A percentile compares a stretch with the other conserved stretches of the same genome.
Conservation (phyloP, 2,113 vertebrate species). For the Regulus satrapa region DNA sequence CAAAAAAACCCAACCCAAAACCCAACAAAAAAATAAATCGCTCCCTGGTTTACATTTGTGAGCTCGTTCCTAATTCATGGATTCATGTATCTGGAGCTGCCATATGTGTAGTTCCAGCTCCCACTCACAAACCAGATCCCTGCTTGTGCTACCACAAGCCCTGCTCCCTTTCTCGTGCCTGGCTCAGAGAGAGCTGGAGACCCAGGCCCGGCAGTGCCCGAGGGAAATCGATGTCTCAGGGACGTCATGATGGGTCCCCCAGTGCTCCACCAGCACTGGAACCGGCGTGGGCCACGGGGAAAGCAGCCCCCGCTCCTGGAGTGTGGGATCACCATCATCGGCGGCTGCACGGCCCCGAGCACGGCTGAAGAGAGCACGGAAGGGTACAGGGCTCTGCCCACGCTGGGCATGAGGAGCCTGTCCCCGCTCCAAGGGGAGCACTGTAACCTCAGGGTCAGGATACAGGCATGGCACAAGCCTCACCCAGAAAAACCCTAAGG, state of each 20-base stretch:
- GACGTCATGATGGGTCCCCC: fast-evolving
- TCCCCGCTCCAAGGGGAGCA: too few species aligned
- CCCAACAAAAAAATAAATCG: neutral
- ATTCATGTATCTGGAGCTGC: neutral
- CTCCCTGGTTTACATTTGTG: neutral
- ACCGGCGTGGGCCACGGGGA: fast-evolving
- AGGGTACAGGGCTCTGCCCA: neutral
- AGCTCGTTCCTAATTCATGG: neutral
- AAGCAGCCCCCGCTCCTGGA: fast-evolving
- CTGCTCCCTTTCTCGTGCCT: neutral
- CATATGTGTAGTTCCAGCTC: fast-evolving
- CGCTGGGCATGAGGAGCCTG: fast-evolving
- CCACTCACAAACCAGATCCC: neutral
- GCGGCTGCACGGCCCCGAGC: fast-evolving
- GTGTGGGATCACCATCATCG: fast-evolving
- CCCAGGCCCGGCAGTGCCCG: fast-evolving
- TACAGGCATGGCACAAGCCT: too few species aligned
- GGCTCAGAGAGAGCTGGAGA: neutral
- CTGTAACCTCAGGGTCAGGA: fast-evolving
- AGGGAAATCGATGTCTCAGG: neutral
- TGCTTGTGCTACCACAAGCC: neutral
- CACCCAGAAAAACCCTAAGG: neutral
- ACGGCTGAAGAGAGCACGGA: fast-evolving
- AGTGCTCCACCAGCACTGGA: fast-evolving
- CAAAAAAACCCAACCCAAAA: fast-evolving